A percentile compares a stretch with the other conserved stretches of the same genome.
Evolutionary conservation across 2,113 vertebrate genomes (phyloP).

Genomic region (Girardinichthys multiradiatus): DNA sequence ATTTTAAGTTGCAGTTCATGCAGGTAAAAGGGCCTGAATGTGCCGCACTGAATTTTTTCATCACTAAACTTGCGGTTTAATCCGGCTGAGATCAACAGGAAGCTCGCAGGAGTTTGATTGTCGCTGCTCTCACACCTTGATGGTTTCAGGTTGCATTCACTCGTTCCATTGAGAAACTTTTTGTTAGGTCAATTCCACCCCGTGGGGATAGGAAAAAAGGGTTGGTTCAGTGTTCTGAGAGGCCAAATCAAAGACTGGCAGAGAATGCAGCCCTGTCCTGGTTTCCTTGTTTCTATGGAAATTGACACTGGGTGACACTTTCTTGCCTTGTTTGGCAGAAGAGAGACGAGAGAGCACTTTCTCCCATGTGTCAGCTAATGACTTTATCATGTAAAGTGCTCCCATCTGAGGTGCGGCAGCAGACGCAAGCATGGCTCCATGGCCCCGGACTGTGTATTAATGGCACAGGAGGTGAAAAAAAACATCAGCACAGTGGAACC

Average conservation of each 20-base stretch:
- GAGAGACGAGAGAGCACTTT: conserved; percentile 42
- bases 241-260: conserved; percentile 63
- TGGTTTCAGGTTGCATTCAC: conserved; percentile 60
- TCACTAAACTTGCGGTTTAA: neutral
- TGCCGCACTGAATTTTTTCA: conserved; percentile 1
- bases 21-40: conserved; percentile 47
- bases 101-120: conserved; percentile 36
- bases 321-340: conserved; percentile 65
- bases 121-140: conserved; percentile 49
- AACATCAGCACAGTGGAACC: conserved; percentile 25
- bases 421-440: conserved; percentile 9
- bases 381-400: conserved; percentile 32
- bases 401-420: conserved; percentile 23
- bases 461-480: conserved; percentile 3
- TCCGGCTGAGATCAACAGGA: conserved; percentile 37
- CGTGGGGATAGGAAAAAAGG: conserved; percentile 44
- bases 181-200: conserved; percentile 52
- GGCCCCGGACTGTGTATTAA: neutral
- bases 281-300: conserved; percentile 78
- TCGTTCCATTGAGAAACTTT: conserved; percentile 47
- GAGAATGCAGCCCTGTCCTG: conserved; percentile 59
- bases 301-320: conserved; percentile 77
- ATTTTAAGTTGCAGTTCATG: conserved; percentile 46
- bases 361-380: conserved; percentile 41
- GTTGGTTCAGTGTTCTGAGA: conserved; percentile 42